A percentile compares a stretch with the other conserved stretches of the same genome.
Conservation (phyloP, 1,140 invertebrate species). For the Calliphora vicina region DNA sequence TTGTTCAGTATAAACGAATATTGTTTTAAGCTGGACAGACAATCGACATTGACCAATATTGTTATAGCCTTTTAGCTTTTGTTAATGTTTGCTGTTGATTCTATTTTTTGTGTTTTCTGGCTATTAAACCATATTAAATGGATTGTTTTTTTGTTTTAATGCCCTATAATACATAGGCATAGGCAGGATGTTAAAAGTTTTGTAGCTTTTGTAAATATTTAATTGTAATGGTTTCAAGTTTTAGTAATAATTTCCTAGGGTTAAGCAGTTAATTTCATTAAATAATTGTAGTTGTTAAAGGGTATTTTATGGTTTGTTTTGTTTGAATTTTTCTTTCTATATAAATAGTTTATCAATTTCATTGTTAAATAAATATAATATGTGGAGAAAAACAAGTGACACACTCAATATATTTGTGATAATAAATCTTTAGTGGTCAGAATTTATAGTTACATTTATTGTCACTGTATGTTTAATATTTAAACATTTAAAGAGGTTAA, state of each 20-base stretch:
- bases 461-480: background rate
- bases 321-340: too few species aligned
- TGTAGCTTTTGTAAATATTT: too few species aligned
- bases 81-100: background rate
- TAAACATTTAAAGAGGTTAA: background rate
- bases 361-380: background rate
- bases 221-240: too few species aligned
- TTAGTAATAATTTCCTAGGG: too few species aligned
- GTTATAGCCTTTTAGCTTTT: slow-evolving; percentile 1
- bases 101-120: background rate
- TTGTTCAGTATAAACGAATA: background rate
- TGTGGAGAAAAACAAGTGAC: background rate
- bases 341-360: too few species aligned
- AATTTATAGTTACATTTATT: background rate
- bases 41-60: background rate
- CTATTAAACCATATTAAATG: background rate
- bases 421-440: background rate
- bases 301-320: too few species aligned
- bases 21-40: background rate
- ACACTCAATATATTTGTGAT: background rate
- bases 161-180: background rate
- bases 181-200: too few species aligned
- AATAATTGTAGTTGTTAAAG: too few species aligned
- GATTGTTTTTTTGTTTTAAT: background rate
- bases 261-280: too few species aligned